Percentiles rank a stretch among this genome's conserved stretches.
Conservation (phyloP, 2,113 vertebrate species). For the Chaetodon trifascialis region DNA sequence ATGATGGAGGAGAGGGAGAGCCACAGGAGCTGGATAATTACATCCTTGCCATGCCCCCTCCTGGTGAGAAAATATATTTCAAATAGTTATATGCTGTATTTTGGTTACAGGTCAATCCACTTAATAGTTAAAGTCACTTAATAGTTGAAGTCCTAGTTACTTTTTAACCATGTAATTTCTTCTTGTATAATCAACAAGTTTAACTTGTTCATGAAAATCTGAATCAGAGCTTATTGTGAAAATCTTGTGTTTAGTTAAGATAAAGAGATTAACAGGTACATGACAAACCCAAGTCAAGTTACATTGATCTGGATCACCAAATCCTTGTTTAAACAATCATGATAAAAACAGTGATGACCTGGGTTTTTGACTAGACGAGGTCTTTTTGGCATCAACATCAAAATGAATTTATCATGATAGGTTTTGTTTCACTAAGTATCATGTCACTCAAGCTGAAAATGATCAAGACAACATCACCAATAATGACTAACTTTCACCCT, state of each 20-base stretch:
- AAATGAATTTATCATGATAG: not conserved
- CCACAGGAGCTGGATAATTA: conserved; percentile 83
- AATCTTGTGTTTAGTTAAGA: not conserved
- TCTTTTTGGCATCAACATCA: too few species aligned
- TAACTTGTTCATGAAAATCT: not conserved
- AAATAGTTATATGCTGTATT: not conserved
- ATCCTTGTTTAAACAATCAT: not conserved
- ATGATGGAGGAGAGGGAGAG: conserved; percentile 84
- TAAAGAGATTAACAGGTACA: not conserved
- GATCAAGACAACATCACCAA: too few species aligned
- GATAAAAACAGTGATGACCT: not conserved
- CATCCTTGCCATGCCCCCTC: conserved; percentile 80
- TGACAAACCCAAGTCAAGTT: not conserved
- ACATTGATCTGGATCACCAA: not conserved
- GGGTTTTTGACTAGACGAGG: not conserved
- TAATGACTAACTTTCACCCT: not conserved
- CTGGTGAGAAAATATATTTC: conserved; percentile 80
- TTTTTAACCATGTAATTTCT: not conserved
- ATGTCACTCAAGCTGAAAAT: too few species aligned
- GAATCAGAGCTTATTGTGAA: not conserved
- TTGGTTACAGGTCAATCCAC: not conserved
- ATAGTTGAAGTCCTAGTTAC: not conserved
- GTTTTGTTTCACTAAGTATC: too few species aligned
- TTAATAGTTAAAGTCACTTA: not conserved
- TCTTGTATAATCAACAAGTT: not conserved